Evolutionary conservation across 2,113 vertebrate genomes (phyloP), one percentile per base, ranked within the genome.

Genomic region (Bos taurus): DNA sequence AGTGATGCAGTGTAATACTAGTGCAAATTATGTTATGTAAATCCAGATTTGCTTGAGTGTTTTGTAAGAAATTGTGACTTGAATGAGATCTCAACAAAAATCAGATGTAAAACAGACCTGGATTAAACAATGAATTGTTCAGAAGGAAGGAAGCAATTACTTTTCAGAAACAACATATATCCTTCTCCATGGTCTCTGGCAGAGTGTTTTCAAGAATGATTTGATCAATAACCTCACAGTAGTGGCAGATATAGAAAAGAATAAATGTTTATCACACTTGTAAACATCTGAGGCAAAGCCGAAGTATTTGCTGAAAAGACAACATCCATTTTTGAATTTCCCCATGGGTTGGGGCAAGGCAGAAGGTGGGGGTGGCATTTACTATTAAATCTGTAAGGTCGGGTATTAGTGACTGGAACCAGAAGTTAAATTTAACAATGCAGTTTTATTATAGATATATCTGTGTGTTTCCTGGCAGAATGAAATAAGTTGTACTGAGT

Each of bases 251-350:
- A 96, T 60, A 96, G 92, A 97, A 96, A 98, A 97, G 71, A 96
- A 98, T 96, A 97, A 97, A 97, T 98, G 98, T 97, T 98, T 97
- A 97, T 96, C 96, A 97, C 97, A 96, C 97, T 97, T 97, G 97
- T 98, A 98, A 98, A 97, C 97, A 97, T 95, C 92, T 81, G 62
- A 96, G 90, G 95, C 92, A 97, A 94, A 98, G 96, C 90, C 46
- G 1, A 85, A 95, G 57, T 87, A 62, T 97, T 96, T 95, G 87
- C 90, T 95, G 95, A 87, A 93, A 95, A 97, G 95, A 67, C 60
- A 97, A 43, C 87, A 80, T 95, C n/a, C 54, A 25, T 97, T 96
- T 92, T 88, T 95, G 88, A 95, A 92, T 98, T 92, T 97, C 62
- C 97, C 92, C 67, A 0, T 59, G 90, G 97, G 56, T 88, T 83